A percentile compares a stretch with the other conserved stretches of the same genome.
These are phyloP conservation scores for Chrysina gloriosa DNA, from an alignment of 2,888 invertebrate genomes.

Conservation along the genomic window DNA sequence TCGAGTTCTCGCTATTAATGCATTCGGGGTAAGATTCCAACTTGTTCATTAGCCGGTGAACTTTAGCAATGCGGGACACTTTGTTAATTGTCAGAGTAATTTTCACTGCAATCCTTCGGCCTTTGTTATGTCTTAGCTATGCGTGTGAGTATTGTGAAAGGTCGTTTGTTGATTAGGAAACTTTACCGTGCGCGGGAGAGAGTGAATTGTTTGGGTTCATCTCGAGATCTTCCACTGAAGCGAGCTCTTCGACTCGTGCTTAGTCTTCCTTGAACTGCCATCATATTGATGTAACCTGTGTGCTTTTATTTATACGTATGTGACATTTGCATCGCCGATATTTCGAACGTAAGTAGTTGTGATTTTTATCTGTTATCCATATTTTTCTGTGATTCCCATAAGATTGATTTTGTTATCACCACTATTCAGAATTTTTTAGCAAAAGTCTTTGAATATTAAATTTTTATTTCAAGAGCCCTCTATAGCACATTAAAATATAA, in stretches of 20 bases:
- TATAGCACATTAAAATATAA: too few relatives aligned
- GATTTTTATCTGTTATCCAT: background rate
- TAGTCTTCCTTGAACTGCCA: constrained; percentile 50
- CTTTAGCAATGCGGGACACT: constrained; percentile 47
- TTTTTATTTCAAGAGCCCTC: too few relatives aligned
- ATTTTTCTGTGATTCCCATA: constrained; percentile 8
- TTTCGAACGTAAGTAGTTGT: constrained; percentile 11
- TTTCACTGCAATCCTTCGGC: constrained; percentile 51
- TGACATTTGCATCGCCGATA: background rate
- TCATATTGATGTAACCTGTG: constrained; percentile 5
- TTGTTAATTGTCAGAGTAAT: constrained; percentile 44
- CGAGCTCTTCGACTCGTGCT: constrained; percentile 49
- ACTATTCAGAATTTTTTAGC: too few relatives aligned
- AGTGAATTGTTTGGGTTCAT: constrained; percentile 59
- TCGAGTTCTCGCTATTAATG: too few relatives aligned
- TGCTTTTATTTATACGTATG: background rate
- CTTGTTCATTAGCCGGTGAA: constrained; percentile 46
- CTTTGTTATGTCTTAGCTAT: constrained; percentile 51
- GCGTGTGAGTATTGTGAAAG: constrained; percentile 60
- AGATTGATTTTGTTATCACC: background rate
- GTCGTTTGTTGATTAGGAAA: constrained; percentile 57
- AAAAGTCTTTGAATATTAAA: too few relatives aligned
- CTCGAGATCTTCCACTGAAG: constrained; percentile 57
- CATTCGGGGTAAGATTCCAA: constrained; percentile 18
- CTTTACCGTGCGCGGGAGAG: constrained; percentile 53